Evolutionary conservation across 2,113 vertebrate species (phyloP).

Genomic region (Cyanoliseus patagonus): DNA sequence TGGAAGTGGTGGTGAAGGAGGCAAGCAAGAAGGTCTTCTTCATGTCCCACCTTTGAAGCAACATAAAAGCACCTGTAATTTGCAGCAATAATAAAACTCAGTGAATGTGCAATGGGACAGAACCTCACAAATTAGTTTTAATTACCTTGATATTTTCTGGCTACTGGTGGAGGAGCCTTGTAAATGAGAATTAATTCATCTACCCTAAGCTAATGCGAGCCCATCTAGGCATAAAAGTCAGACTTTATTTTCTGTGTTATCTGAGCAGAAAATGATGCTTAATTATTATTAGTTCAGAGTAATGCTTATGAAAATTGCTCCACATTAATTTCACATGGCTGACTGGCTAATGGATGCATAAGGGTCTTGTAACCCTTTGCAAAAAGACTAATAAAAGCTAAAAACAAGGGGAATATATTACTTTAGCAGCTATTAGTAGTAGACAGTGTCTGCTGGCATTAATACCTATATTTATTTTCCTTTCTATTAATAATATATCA

Average conservation of each 20-base stretch:
- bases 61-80: slow-evolving; percentile 52
- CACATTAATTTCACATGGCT: slow-evolving; percentile 70
- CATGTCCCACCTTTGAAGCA: neutral
- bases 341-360: slow-evolving; percentile 69
- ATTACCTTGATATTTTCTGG: slow-evolving; percentile 63
- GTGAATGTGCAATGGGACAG: slow-evolving; percentile 52
- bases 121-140: slow-evolving; percentile 64
- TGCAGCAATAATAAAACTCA: slow-evolving; percentile 24
- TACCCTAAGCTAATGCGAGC: slow-evolving; percentile 67
- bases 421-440: slow-evolving; percentile 60
- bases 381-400: slow-evolving; percentile 69
- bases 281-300: slow-evolving; percentile 71
- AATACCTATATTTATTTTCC: slow-evolving; percentile 67
- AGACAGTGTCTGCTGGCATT: slow-evolving; percentile 55
- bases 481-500: slow-evolving; percentile 68
- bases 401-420: slow-evolving; percentile 66
- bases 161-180: slow-evolving; percentile 45
- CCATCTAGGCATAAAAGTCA: slow-evolving; percentile 66
- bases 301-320: slow-evolving; percentile 70
- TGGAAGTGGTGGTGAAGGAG: neutral
- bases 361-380: slow-evolving; percentile 62
- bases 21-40: neutral
- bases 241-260: slow-evolving; percentile 67
- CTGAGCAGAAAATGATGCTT: slow-evolving; percentile 71
- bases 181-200: slow-evolving; percentile 70